phyloP scores from a whole-genome alignment of 1,140 invertebrate species.

The Brachionus plicatilis region DNA sequence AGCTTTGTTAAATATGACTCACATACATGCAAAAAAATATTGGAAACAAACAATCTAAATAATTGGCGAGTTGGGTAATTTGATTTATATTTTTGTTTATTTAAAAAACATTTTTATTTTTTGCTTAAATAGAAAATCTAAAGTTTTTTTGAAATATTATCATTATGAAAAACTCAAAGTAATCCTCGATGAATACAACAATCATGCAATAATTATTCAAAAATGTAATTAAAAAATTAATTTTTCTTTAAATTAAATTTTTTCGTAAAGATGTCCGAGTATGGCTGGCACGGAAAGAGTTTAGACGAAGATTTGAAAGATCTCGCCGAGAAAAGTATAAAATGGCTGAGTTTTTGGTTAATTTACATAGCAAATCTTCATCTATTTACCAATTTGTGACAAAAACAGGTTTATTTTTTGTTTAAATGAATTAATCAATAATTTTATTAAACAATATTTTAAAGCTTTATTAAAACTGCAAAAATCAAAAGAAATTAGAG shows the following conservation, averaged over 20 bases:
- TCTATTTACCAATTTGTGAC: background rate
- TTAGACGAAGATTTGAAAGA: background rate
- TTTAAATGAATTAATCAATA: conserved; percentile 56
- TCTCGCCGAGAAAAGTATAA: background rate
- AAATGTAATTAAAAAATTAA: background rate
- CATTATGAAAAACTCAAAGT: conserved; percentile 33
- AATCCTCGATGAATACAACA: background rate
- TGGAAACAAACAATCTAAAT: background rate
- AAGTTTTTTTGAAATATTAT: conserved; percentile 39
- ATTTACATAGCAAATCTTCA: background rate
- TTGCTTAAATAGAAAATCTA: conserved; percentile 7
- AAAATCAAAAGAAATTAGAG: background rate
- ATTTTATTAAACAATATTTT: conserved; percentile 47
- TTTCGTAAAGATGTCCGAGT: conserved; percentile 1
- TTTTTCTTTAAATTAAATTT: background rate
- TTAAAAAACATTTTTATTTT: background rate
- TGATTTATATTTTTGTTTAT: background rate
- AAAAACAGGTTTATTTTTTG: conserved; percentile 59
- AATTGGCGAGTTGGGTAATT: conserved; percentile 35
- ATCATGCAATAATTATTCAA: conserved; percentile 30
- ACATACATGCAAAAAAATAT: conserved; percentile 17
- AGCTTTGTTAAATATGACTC: background rate
- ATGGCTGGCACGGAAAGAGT: conserved; percentile 18
- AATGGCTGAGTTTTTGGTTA: background rate
- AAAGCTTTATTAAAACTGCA: background rate